Base-by-base conservation (phyloP, 2,113 vertebrate genomes). In the Tachysurus fulvidraco region DNA sequence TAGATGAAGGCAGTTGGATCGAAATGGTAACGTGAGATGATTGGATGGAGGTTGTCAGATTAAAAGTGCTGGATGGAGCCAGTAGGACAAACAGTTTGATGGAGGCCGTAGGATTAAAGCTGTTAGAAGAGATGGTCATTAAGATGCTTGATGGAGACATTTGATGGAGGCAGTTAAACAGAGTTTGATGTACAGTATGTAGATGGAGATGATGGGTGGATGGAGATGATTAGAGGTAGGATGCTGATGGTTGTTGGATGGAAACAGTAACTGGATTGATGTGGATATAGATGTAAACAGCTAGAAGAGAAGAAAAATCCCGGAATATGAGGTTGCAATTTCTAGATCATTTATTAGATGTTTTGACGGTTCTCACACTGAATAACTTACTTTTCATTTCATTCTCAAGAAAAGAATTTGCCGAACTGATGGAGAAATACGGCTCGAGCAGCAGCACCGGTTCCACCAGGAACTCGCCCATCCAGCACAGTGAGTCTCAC, bases 351-450 rank as follows among this genome's bases (percentile, higher is more conserved):
- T 67, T 16, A 16, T 28, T 30, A 17, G 16, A 30, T 1, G 13
- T 4, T 41, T 71, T 30, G 16, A 71, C 67, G 19, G 30, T 41
- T 71, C 10, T 71, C 36, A 41, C 17, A 69, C 8, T 36, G 8
- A 41, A 69, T 69, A 28, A 30, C 64, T 30, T 8, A 9, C 8
- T 50, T 9, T 50, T 50, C 69, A 73, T 79, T 83, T 88, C 64
- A 50, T 91, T 84, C 86, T 44, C 44, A 84, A 98, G 97, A 94
- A 96, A 93, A 91, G 97, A 98, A 90, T 98, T 98, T 89, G 92
- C 96, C 0, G 96, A 97, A 87, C 93, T 98, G 65, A 88, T 98
- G 89, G 96, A 97, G 89, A 98, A 97, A 87, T 97, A 96, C 0
- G 96, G 96, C 55, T 96, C 96, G 30, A 96, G 95, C 25, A 93